Conservation (phyloP, 2,888 invertebrate genomes). For the Lumbricus terrestris region DNA sequence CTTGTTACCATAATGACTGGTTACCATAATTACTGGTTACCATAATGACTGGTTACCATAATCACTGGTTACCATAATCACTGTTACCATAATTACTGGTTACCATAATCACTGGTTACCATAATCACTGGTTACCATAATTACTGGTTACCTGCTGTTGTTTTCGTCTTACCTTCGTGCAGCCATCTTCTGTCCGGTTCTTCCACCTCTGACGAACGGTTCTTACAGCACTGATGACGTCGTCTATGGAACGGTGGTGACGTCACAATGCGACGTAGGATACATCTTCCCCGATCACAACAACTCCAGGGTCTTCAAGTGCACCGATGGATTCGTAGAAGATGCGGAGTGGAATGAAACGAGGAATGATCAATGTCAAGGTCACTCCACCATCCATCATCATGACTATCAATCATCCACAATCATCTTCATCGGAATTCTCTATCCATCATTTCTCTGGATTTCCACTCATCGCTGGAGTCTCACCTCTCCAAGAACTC, state of each 20-base stretch:
- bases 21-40: too few relatives aligned
- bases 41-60: too few relatives aligned
- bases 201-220: background rate
- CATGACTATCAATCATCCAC: background rate
- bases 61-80: too few relatives aligned
- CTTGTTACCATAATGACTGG: too few relatives aligned
- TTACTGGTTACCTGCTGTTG: background rate
- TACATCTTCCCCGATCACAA: conserved; percentile 11
- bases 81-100: too few relatives aligned
- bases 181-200: conserved; percentile 15
- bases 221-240: conserved; percentile 9
- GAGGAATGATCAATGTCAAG: background rate
- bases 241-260: conserved; percentile 14
- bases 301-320: background rate
- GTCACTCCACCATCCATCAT: too few relatives aligned
- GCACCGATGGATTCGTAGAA: background rate
- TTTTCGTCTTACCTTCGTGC: background rate
- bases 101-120: too few relatives aligned
- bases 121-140: too few relatives aligned
- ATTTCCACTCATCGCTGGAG: too few relatives aligned
- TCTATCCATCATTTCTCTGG: too few relatives aligned
- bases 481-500: too few relatives aligned
- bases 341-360: background rate
- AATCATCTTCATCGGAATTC: too few relatives aligned
- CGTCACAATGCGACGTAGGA: background rate